Evolutionary conservation across 2,888 invertebrate genomes (phyloP), one percentile per base, ranked within the genome.

Genomic region (Eurois occulta): DNA sequence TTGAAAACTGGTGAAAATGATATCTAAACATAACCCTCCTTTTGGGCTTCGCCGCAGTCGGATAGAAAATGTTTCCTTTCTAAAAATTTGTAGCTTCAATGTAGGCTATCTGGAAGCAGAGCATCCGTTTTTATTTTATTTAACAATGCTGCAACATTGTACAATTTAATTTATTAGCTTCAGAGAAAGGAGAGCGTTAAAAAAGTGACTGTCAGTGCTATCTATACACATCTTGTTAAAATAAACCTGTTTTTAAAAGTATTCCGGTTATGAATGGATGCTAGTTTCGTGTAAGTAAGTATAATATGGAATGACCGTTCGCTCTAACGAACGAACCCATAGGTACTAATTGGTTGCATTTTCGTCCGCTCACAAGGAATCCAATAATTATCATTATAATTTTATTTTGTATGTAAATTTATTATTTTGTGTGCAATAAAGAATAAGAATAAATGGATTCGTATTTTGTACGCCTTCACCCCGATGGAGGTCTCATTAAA

Each of bases 201-300:
- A 83, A 84, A 89, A 89, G 86, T 85, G 86, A 86, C 81, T 79
- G 87, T 80, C 80, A 70, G 70, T 83, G 72, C 78, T 62, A 86
- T 86, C 74, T 81, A 52, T 77, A 82, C 28, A 86, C 78, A 87
- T 80, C 72, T 83, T 70, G 75, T 86, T 81, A 72, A 79, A 83
- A 82, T 81, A 78, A 90, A 90, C 91, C 86, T 64, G 90, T 90
- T 90, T 89, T 82, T 83, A 87, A 88, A 89, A 86, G 85, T 88
- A 87, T 83, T 86, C 88, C 83, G 86, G 90, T 90, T 89, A 79
- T 83, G 76, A 86, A 82, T 85, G 75, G 81, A 73, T 65, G 75
- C 76, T 78, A 75, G 83, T 75, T 62, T 58, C 75, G 62, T 73
- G 73, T 28, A 74, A 55, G 75, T 80, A 74, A 46, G 73, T 80